Evolutionary conservation across 2,113 vertebrate genomes (phyloP), one percentile per base, ranked within the genome.

Genomic region (Eolophus roseicapilla): DNA sequence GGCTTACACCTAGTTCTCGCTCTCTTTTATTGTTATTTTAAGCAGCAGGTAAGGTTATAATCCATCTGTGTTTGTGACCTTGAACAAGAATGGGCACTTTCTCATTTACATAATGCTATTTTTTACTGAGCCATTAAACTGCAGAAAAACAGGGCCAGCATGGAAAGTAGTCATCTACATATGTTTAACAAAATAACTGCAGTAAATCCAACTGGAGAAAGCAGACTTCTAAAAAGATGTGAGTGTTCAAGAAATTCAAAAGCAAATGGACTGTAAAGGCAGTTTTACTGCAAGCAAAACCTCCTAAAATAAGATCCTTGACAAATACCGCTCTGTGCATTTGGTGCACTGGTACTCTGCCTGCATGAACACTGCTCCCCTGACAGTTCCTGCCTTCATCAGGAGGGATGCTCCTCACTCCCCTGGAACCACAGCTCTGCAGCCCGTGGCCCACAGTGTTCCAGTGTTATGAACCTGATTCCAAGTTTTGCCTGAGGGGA

Each of bases 71-170:
- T 69, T 93, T 73, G 65, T 96, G 93, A 96, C 93, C 92, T 94
- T 94, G 86, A 93, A 79, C 73, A 82, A 65, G 93, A 93, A 84
- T 76, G 92, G 93, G 70, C 44, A 76, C n/a, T 96, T 93, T 87
- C 91, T 96, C 88, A 96, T 96, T 97, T 97, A 82, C 96, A 97
- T 97, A 96, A 96, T 91, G 86, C 88, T 93, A 85, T 79, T 94
- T 96, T 97, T 96, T 91, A 85, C 86, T 73, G 81, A 92, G 92
- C 93, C 83, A 96, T 96, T 96, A 96, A 96, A 96, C 77, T 88
- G 78, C 91, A 91, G 77, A 93, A 91, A 91, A 97, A 62, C 49
- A 89, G 65, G 65, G 57, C 80, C 67, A 89, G 88, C 81, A 84
- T 95, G 83, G 86, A 85, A 94, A 95, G 73, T 67, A 89, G 76